Evolutionary conservation across 2,888 invertebrate species (phyloP).

Genomic region (Aproaerema taeniolella): DNA sequence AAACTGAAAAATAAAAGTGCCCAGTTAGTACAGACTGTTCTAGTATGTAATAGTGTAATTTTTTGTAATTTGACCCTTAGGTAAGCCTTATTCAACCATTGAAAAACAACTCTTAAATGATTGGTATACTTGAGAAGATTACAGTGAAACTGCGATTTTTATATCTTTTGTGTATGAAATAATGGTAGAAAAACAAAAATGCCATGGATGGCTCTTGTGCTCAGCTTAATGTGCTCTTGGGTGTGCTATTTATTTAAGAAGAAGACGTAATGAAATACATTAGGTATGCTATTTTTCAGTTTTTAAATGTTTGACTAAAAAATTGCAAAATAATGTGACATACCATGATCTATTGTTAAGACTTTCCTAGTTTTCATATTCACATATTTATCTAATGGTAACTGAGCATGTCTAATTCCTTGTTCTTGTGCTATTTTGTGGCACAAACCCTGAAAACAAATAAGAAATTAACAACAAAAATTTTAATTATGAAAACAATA

Average conservation of each 20-base stretch:
- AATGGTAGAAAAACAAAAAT: too few relatives aligned
- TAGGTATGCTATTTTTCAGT: too few relatives aligned
- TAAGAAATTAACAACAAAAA: slow-evolving; percentile 1
- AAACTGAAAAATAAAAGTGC: slow-evolving; percentile 78
- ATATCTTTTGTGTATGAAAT: too few relatives aligned
- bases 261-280: neutral
- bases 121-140: too few relatives aligned
- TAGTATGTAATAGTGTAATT: too few relatives aligned
- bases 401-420: slow-evolving; percentile 87
- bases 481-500: slow-evolving; percentile 1
- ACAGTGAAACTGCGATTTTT: too few relatives aligned
- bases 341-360: slow-evolving; percentile 96
- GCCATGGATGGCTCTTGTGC: too few relatives aligned
- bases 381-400: slow-evolving; percentile 93
- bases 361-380: slow-evolving; percentile 95
- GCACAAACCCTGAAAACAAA: slow-evolving; percentile 85
- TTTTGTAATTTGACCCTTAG: too few relatives aligned
- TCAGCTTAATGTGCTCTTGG: too few relatives aligned
- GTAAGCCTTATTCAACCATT: too few relatives aligned
- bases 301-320: neutral
- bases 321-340: slow-evolving; percentile 19
- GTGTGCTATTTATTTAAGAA: too few relatives aligned
- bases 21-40: neutral
- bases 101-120: too few relatives aligned
- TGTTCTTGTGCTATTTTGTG: slow-evolving; percentile 87